These are phyloP conservation scores for Larimichthys polyactis DNA, from an alignment of 2,113 vertebrate genomes.

Conservation along the genomic window DNA sequence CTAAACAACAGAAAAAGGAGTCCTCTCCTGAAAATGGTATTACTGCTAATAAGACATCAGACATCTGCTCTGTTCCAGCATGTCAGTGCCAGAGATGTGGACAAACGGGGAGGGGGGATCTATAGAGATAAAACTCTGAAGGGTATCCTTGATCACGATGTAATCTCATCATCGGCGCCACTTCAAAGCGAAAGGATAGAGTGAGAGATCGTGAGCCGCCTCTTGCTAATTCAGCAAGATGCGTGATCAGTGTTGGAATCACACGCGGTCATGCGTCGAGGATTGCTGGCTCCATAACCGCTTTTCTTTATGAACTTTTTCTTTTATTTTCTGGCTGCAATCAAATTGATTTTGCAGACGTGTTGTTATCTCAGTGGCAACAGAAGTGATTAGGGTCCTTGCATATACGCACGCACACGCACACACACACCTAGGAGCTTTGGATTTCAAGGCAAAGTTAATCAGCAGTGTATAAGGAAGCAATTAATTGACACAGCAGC, in stretches of 20 bases:
- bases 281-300: slow-evolving; percentile 23
- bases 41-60: slow-evolving; percentile 30
- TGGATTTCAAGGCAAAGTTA: slow-evolving; percentile 51
- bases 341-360: slow-evolving; percentile 76
- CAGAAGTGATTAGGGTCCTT: slow-evolving; percentile 73
- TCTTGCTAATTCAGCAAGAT: slow-evolving; percentile 57
- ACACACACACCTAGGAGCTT: slow-evolving; percentile 30
- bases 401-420: slow-evolving; percentile 27
- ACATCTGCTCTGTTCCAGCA: slow-evolving; percentile 30
- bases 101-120: slow-evolving; percentile 23
- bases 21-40: slow-evolving; percentile 1
- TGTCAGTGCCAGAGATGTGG: slow-evolving; percentile 29
- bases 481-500: slow-evolving; percentile 64
- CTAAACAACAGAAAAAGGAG: neutral
- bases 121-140: slow-evolving; percentile 49
- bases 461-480: slow-evolving; percentile 59
- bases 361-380: slow-evolving; percentile 64
- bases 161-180: slow-evolving; percentile 58
- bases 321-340: slow-evolving; percentile 64
- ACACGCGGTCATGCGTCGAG: slow-evolving; percentile 37
- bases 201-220: slow-evolving; percentile 34
- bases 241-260: slow-evolving; percentile 38
- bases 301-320: slow-evolving; percentile 45
- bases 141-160: slow-evolving; percentile 58
- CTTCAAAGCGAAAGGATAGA: slow-evolving; percentile 52